Conservation (phyloP, 2,113 vertebrate genomes). For the Pachypanchax playfairii region DNA sequence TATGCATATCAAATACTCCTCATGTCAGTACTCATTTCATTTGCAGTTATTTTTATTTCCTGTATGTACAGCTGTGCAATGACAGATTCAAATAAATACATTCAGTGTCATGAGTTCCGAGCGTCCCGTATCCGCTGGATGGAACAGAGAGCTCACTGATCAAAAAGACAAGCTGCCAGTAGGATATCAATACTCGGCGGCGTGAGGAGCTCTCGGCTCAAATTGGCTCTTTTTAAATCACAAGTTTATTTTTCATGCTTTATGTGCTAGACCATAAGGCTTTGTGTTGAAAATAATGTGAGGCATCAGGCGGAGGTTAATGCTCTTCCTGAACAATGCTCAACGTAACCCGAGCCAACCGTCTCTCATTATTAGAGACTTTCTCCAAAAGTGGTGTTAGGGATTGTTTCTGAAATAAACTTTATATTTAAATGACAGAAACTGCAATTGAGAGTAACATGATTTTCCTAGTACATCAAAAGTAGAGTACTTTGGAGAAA, state of each 20-base stretch:
- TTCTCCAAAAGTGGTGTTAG: no score
- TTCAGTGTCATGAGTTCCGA: not conserved
- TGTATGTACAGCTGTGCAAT: not conserved
- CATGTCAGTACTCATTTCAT: not conserved
- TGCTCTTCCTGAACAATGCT: not conserved
- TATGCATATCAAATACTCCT: not conserved
- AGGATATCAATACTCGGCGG: no score
- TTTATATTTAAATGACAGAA: not conserved
- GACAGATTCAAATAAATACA: conserved; percentile 10
- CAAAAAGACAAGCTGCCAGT: no score
- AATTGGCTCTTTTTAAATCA: not conserved
- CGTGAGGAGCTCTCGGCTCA: not conserved
- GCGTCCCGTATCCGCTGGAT: conserved; percentile 19
- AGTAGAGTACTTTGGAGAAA: not conserved
- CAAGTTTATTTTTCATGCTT: not conserved
- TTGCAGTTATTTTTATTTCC: conserved; percentile 18
- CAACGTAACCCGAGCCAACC: not conserved
- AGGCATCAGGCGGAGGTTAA: conserved; percentile 2
- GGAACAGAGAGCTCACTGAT: conserved; percentile 14
- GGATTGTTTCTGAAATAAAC: not conserved
- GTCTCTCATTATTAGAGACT: not conserved
- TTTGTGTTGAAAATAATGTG: not conserved
- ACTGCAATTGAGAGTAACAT: not conserved
- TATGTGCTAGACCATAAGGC: not conserved
- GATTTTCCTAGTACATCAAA: not conserved